These are phyloP conservation scores for Pseudochirops cupreus DNA, from an alignment of 2,797 vertebrate genomes.

Conservation along the genomic window DNA sequence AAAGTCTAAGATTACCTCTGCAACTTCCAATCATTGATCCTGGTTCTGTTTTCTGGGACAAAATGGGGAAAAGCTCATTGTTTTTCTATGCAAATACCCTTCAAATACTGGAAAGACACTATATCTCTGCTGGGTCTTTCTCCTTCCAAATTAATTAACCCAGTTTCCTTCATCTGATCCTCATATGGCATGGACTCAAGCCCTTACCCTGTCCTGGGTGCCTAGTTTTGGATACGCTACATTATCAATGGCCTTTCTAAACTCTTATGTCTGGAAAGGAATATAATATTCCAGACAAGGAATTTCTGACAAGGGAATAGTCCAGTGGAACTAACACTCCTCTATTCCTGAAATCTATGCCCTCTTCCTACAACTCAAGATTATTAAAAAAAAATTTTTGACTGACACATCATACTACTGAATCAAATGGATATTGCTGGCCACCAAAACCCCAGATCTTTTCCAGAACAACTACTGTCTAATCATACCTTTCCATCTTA, in stretches of 20 bases:
- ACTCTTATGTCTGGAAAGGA: neutral
- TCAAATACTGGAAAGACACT: neutral
- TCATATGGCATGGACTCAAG: neutral
- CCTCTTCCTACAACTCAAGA: neutral
- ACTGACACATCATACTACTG: neutral
- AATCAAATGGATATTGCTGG: neutral
- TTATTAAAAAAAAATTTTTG: neutral
- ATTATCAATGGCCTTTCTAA: neutral
- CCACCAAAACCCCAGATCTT: neutral
- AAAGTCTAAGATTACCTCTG: neutral
- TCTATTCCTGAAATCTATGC: neutral
- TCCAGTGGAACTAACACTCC: neutral
- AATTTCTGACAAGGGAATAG: no score
- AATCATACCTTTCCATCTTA: neutral
- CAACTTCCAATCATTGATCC: neutral
- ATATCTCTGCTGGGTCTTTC: neutral
- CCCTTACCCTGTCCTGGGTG: neutral
- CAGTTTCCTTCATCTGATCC: neutral
- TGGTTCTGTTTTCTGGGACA: neutral
- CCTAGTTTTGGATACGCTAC: neutral
- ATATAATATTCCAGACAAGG: neutral
- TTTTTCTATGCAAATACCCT: neutral
- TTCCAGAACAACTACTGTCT: neutral
- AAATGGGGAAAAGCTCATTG: neutral
- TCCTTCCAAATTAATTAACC: neutral